Evolutionary conservation across 2,113 vertebrate species (phyloP), one percentile per base, ranked within the genome.

Genomic region (Sapayoa aenigma): DNA sequence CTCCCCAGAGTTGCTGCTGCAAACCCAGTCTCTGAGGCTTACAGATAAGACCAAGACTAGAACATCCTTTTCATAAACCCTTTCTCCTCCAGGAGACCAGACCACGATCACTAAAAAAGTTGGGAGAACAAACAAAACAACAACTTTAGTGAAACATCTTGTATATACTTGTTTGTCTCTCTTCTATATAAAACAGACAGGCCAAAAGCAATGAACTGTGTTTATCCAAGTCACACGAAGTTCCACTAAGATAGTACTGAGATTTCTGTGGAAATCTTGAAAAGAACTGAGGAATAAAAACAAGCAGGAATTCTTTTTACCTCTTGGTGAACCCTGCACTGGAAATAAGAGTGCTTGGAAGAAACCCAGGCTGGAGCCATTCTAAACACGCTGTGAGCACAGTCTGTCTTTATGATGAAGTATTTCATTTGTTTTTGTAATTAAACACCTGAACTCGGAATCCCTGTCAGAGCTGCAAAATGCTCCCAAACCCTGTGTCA

Each of bases 261-360:
- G 72, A 84, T 49, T 81, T 80, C 47, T 12, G 10, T 79, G 74
- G 37, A 33, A 84, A 62, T 62, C 69, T 39, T 75, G 74, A 56
- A 56, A 87, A 96, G 52, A 79, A 17, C 20, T 83, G 80, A 78
- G 30, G 59, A 86, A 85, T 55, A 52, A 83, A 87, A 91, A 17
- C 11, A 76, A 88, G 14, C 35, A 94, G 44, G n/a, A 84, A 81
- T 35, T 84, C 44, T 30, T 87, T 89, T 94, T 52, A 89, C 47
- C 67, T 53, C 89, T 46, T 67, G 69, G 55, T 87, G 79, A 94
- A 90, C 35, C 5, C 76, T 72, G 23, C 18, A 52, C 50, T 91
- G 58, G 46, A 95, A 93, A 21, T 76, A 82, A 87, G 73, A 89
- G 25, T 16, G 53, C 31, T 53, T 94, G 80, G 84, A 94, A 68